Conservation (phyloP, 2,888 invertebrate species). For the Ichneumon xanthorius region DNA sequence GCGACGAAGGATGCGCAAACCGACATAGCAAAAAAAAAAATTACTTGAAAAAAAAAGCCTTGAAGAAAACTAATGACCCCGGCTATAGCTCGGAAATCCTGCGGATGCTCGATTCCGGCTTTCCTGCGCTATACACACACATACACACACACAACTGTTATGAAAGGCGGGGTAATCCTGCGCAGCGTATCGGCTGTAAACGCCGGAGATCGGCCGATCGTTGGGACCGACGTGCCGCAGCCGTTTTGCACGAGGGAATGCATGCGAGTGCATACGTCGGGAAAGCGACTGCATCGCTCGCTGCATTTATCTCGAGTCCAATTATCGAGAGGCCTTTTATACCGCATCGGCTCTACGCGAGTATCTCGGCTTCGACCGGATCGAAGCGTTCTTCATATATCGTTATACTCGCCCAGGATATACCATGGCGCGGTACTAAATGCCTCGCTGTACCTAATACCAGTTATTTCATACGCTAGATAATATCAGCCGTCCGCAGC, state of each 20-base stretch:
- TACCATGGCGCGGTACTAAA: constrained; percentile 1
- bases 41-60: constrained; percentile 7
- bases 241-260: constrained; percentile 23
- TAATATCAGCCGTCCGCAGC: constrained; percentile 51
- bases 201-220: constrained; percentile 43
- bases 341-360: constrained; percentile 26
- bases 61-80: constrained; percentile 35
- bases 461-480: constrained; percentile 53
- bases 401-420: constrained; percentile 13
- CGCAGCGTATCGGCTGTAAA: constrained; percentile 51
- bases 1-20: not conserved
- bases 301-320: constrained; percentile 59
- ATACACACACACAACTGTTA: constrained; percentile 33
- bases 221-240: constrained; percentile 36
- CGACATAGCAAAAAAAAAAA: constrained; percentile 34
- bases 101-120: constrained; percentile 48
- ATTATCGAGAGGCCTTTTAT: constrained; percentile 52
- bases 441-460: constrained; percentile 43
- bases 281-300: constrained; percentile 39
- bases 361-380: constrained; percentile 42
- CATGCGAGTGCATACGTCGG: constrained; percentile 12
- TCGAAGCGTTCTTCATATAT: constrained; percentile 45
- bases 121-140: constrained; percentile 14
- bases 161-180: constrained; percentile 46
- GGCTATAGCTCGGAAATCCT: constrained; percentile 19